A percentile compares a stretch with the other conserved stretches of the same genome.
phyloP scores from a whole-genome alignment of 2,888 invertebrate species.

The Catocala sponsa region DNA sequence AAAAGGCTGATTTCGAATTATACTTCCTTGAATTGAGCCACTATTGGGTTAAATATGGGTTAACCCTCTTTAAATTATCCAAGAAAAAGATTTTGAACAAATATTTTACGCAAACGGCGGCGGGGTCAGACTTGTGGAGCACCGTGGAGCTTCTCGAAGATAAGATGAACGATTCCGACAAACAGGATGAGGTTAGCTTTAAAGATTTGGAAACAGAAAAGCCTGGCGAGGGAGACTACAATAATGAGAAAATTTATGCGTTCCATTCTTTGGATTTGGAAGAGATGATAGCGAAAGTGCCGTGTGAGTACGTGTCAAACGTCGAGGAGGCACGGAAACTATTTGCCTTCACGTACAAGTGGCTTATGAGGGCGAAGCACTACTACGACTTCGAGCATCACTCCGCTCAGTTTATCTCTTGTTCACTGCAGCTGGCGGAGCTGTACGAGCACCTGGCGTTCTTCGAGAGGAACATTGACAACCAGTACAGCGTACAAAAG shows the following conservation, averaged over 20 bases:
- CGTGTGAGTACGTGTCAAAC: conserved; percentile 62
- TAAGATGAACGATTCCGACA: conserved; percentile 50
- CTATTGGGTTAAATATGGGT: conserved; percentile 89
- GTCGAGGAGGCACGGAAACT: conserved; percentile 84
- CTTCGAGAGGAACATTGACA: conserved; percentile 91
- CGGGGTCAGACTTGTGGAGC: conserved; percentile 74
- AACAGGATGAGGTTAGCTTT: conserved; percentile 69
- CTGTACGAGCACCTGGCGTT: conserved; percentile 91
- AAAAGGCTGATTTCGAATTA: conserved; percentile 78
- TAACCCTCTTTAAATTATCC: conserved; percentile 87
- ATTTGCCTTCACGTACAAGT: conserved; percentile 87
- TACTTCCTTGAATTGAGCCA: conserved; percentile 86
- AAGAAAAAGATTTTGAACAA: conserved; percentile 80
- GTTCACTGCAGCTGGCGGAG: conserved; percentile 89
- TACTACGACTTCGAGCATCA: conserved; percentile 88
- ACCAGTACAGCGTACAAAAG: conserved; percentile 88
- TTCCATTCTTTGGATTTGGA: conserved; percentile 76
- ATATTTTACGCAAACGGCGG: conserved; percentile 72
- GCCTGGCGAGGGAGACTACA: conserved; percentile 69
- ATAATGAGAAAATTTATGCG: conserved; percentile 62
- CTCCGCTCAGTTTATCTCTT: conserved; percentile 88
- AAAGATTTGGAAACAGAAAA: conserved; percentile 75
- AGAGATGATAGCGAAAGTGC: conserved; percentile 73
- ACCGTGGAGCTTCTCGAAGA: conserved; percentile 69
- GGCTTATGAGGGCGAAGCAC: conserved; percentile 88